phyloP scores from a whole-genome alignment of 1,140 invertebrate genomes.

The Dendroctonus ponderosae region DNA sequence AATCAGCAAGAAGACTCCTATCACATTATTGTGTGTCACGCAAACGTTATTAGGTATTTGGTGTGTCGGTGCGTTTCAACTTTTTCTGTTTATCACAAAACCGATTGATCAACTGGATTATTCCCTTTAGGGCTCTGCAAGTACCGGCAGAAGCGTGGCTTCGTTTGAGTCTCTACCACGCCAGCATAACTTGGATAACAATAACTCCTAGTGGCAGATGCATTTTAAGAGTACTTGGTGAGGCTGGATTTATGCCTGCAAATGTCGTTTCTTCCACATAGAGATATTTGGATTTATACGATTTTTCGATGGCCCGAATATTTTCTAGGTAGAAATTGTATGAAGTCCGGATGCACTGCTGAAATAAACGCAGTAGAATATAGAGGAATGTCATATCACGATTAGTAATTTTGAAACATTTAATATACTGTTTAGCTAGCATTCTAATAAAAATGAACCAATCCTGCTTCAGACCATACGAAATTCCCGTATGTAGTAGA shows the following conservation, averaged over 20 bases:
- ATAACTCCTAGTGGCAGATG: slow-evolving; percentile 87
- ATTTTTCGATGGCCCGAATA: slow-evolving; percentile 1
- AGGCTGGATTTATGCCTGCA: slow-evolving; percentile 85
- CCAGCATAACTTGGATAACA: slow-evolving; percentile 88
- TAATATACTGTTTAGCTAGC: slow-evolving; percentile 1
- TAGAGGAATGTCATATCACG: neutral
- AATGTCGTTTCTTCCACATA: slow-evolving; percentile 55
- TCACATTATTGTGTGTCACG: slow-evolving; percentile 95
- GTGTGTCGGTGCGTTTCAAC: slow-evolving; percentile 76
- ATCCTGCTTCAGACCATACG: too few relatives aligned
- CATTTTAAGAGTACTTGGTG: slow-evolving; percentile 74
- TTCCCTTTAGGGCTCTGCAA: slow-evolving; percentile 82
- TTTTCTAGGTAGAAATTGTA: neutral
- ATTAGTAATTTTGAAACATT: neutral
- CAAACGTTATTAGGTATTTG: slow-evolving; percentile 98
- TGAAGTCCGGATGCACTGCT: neutral
- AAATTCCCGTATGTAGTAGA: too few relatives aligned
- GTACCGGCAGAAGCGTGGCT: slow-evolving; percentile 97
- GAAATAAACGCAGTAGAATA: neutral
- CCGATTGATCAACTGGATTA: slow-evolving; percentile 12
- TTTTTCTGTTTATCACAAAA: slow-evolving; percentile 7
- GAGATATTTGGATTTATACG: neutral
- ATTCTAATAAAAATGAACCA: neutral
- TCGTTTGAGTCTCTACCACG: slow-evolving; percentile 85
- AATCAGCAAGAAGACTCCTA: slow-evolving; percentile 81